Base-by-base conservation (phyloP, 2,113 vertebrate genomes). In the Amphiprion percula region DNA sequence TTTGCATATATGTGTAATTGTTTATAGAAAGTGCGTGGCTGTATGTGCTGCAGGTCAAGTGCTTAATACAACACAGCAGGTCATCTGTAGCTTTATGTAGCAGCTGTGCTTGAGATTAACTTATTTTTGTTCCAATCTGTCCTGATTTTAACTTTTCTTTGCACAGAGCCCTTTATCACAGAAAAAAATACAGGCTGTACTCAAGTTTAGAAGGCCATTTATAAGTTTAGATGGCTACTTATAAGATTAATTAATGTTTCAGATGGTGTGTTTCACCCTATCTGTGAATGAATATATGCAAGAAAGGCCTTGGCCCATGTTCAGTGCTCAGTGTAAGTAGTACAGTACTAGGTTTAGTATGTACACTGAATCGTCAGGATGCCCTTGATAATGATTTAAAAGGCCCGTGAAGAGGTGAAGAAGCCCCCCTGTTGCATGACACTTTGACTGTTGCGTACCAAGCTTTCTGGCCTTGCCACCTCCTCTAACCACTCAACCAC, bases 371-470 rank as follows among this genome's bases (percentile, higher is more conserved):
- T 37, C 75, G 65, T 61, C 28, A 69, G 64, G 44, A 61, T n/a
- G 61, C 39, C 83, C 77, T 83, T 78, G 53, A 81, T 85, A 75
- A 89, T 74, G 54, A 87, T 83, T 73, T 55, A 78, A 90, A 85
- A 69, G 30, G 23, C 63, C 66, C 14, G 4, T 3, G n/a, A 77
- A 47, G 55, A 77, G 61, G 56, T 70, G 46, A 63, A 74, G 30
- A 55, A 39, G 47, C 28, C 62, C 12, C 11, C 52, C 39, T 69
- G 58, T 21, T 65, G 19, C 44, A 56, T 12, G 5, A 71, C 70
- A 28, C 65, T 73, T 41, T 37, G 33, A 37, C 33, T 60, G 75
- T 61, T 59, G 78, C 64, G 66, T 47, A 33, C 62, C 68, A 39
- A 65, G 59, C 58, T 79, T 79, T 72, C 60, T 67, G 75, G 71